Base-by-base conservation (phyloP, 2,888 invertebrate species). In the Ornithoptera alexandrae region DNA sequence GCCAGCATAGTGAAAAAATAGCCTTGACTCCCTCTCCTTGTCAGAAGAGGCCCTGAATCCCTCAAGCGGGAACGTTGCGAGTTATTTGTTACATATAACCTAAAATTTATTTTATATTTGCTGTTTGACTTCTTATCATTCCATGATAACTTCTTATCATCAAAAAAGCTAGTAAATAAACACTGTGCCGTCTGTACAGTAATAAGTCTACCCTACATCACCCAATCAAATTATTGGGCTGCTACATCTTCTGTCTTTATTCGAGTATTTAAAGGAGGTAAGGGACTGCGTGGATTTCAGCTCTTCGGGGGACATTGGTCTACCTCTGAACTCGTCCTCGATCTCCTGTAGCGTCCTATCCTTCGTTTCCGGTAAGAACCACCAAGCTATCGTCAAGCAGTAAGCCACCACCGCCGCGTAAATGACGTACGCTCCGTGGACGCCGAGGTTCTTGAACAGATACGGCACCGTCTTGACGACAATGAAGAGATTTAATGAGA, bases 341-440 rank as follows among this genome's bases (percentile, higher is more conserved):
- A 90, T 90, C 72, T 90, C 88, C 71, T 87, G 88, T 18, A 89
- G 73, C 0, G 89, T 89, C 70, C 88, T 84, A 65, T 89, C 90
- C 22, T 90, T 90, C 0, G 90, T 90, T 74, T 90, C 90, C 0
- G 90, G 90, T 6, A 90, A 69, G 57, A 85, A 78, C 65, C 77
- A 75, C 80, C 80, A 83, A 0, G 85, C 83, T 0, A 89, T 75
- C 2, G 79, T 46, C 57, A 87, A 72, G 70, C 87, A 84, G 59
- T 88, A 89, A 0, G 76, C 76, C 2, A 89, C 77, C 1, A 89
- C 76, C 1, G 70, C 72, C 0, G 84, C 79, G 50, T 87, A 86
- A 2, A 90, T 65, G 0, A 79, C 67, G 68, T 84, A 90, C 0
- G 86, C 82, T 0, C 89, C 89, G 68, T 85, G 77, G 2, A 89